Evolutionary conservation across 1,140 invertebrate genomes (phyloP).

Genomic region (Pogonomyrmex californicus): DNA sequence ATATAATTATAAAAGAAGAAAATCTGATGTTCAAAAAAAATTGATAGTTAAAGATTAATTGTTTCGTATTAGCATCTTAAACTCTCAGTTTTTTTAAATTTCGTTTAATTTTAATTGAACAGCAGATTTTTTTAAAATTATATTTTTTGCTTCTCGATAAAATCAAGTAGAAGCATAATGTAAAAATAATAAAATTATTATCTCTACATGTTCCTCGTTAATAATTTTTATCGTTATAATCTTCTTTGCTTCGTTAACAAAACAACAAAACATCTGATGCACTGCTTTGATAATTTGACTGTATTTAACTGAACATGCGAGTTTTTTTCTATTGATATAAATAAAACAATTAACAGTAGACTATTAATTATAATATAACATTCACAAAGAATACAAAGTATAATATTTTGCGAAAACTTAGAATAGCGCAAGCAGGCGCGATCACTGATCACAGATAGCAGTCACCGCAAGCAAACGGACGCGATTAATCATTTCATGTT

Average conservation of each 20-base stretch:
- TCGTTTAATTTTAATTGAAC: too few species aligned
- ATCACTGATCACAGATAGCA: slow-evolving; percentile 32
- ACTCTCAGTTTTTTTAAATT: too few species aligned
- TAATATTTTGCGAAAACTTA: slow-evolving; percentile 4
- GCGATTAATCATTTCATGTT: slow-evolving; percentile 33
- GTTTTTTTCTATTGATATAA: neutral
- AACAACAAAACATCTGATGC: neutral
- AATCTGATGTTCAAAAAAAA: too few species aligned
- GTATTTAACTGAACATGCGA: neutral
- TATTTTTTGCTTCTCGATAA: neutral
- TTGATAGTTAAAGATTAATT: too few species aligned
- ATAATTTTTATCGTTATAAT: neutral
- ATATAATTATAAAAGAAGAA: too few species aligned
- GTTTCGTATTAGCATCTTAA: too few species aligned
- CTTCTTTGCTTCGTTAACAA: neutral
- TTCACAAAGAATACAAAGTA: slow-evolving; percentile 1
- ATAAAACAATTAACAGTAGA: slow-evolving; percentile 36
- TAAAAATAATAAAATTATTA: neutral
- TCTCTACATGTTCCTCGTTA: neutral
- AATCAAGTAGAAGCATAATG: neutral
- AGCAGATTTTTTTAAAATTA: too few species aligned
- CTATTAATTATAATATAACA: neutral
- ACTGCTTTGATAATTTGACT: neutral
- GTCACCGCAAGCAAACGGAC: slow-evolving; percentile 3
- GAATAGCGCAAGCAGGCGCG: neutral